phyloP scores from a whole-genome alignment of 2,797 vertebrate genomes.

The Enteromius anoplus region DNA sequence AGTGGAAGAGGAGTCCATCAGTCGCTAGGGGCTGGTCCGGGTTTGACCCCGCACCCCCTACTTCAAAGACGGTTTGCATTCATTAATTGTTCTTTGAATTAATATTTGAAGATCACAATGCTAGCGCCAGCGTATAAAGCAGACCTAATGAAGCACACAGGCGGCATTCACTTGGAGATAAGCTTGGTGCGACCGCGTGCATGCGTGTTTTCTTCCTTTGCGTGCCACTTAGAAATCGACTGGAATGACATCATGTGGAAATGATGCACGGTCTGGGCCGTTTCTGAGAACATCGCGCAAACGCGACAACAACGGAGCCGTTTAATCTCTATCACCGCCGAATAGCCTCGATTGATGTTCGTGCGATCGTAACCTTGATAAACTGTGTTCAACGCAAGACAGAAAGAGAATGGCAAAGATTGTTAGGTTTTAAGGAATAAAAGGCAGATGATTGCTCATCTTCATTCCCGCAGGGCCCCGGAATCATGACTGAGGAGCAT shows the following conservation, averaged over 20 bases:
- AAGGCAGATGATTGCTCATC: conserved; percentile 64
- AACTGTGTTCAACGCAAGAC: background rate
- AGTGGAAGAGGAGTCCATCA: conserved; percentile 97
- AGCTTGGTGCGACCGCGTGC: conserved; percentile 66
- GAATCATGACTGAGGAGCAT: conserved; percentile 71
- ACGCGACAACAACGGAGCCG: background rate
- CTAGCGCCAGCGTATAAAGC: conserved; percentile 98
- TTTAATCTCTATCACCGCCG: background rate
- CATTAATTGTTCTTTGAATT: conserved; percentile 99
- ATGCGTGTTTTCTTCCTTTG: conserved; percentile 51
- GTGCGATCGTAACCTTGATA: background rate
- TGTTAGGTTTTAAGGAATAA: conserved; percentile 37
- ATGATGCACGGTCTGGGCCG: conserved; percentile 2
- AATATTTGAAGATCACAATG: conserved; percentile 99
- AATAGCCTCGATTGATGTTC: background rate
- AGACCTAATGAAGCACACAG: conserved; percentile 99
- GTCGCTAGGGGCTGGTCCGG: conserved; percentile 91
- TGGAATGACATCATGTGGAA: conserved; percentile 36
- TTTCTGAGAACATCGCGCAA: background rate
- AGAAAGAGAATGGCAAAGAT: background rate
- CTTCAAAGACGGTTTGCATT: conserved; percentile 99
- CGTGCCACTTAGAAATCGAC: conserved; percentile 47
- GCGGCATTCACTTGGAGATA: conserved; percentile 99
- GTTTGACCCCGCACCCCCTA: conserved; percentile 90
- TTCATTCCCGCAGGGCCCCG: conserved; percentile 66